Percentiles rank a stretch among this genome's conserved stretches.
Evolutionary conservation across 2,113 vertebrate species (phyloP).

Genomic region (Colius striatus): DNA sequence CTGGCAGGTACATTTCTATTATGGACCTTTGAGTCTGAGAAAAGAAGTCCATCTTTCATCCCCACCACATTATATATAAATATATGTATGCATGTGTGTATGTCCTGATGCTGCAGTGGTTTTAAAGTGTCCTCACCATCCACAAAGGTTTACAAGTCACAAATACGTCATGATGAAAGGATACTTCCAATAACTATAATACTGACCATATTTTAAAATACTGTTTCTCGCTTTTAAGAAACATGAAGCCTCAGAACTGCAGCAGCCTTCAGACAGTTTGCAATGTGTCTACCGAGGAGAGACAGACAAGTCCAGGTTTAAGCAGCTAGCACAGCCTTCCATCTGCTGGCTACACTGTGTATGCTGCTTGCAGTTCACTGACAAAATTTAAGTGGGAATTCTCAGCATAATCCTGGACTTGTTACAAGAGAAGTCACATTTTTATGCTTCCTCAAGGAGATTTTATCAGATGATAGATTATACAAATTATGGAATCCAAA

Average conservation of each 20-base stretch:
- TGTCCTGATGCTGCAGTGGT: neutral
- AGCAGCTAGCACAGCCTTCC: neutral
- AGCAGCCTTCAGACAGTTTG: neutral
- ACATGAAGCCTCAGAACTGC: fast-evolving
- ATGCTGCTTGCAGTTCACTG: neutral
- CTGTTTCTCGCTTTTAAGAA: neutral
- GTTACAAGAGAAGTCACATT: fast-evolving
- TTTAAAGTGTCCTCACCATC: neutral
- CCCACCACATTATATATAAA: fast-evolving
- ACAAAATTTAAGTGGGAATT: fast-evolving
- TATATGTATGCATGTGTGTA: no score
- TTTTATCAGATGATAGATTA: neutral
- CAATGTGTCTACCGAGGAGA: fast-evolving
- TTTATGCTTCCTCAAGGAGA: fast-evolving
- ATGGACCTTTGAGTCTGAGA: neutral
- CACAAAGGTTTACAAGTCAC: neutral
- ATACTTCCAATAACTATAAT: fast-evolving
- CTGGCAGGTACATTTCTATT: neutral
- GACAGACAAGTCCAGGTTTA: fast-evolving
- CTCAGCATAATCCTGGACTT: fast-evolving
- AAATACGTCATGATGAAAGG: neutral
- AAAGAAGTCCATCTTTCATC: neutral
- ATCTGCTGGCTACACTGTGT: neutral
- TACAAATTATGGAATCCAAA: neutral
- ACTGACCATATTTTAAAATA: neutral